Conservation (phyloP, 2,797 vertebrate genomes). For the Acanthurus lineatus region DNA sequence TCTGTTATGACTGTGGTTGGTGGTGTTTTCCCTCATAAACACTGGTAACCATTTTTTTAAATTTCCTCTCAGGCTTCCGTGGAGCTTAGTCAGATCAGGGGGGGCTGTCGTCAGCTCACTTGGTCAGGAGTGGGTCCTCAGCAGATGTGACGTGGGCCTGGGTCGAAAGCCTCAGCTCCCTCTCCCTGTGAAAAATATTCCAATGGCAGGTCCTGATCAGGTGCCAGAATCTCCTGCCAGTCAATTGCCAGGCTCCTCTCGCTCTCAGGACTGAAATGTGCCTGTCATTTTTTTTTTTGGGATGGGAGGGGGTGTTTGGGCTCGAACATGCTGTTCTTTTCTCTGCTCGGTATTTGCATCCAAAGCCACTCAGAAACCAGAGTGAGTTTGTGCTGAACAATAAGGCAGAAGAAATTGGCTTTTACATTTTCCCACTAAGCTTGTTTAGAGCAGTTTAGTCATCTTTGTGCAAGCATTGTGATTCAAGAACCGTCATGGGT, state of each 20-base stretch:
- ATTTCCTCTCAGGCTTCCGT: conserved; percentile 34
- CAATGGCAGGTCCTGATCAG: conserved; percentile 66
- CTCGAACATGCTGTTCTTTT: conserved; percentile 75
- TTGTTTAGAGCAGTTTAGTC: conserved; percentile 32
- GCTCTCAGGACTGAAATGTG: conserved; percentile 81
- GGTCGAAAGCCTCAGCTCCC: conserved; percentile 71
- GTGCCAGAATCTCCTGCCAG: conserved; percentile 75
- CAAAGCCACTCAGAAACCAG: conserved; percentile 44
- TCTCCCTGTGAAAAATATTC: conserved; percentile 70
- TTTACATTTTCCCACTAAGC: conserved; percentile 23
- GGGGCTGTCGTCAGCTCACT: conserved; percentile 62
- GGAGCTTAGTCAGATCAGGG: conserved; percentile 60
- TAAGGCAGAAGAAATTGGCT: conserved; percentile 33
- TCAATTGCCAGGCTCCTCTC: conserved; percentile 64
- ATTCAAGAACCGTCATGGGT: conserved; percentile 6
- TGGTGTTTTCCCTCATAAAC: conserved; percentile 22
- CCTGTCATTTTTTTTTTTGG: conserved; percentile 75
- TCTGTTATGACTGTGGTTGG: neutral
- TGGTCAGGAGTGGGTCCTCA: conserved; percentile 71
- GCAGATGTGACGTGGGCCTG: conserved; percentile 83
- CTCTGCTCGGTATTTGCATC: conserved; percentile 57
- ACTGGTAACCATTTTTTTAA: conserved; percentile 28
- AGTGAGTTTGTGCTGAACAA: conserved; percentile 48
- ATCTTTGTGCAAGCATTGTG: conserved; percentile 22
- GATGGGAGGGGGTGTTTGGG: conserved; percentile 65